These are phyloP conservation scores for Idaea biselata DNA, from an alignment of 2,888 invertebrate species.

Conservation along the genomic window DNA sequence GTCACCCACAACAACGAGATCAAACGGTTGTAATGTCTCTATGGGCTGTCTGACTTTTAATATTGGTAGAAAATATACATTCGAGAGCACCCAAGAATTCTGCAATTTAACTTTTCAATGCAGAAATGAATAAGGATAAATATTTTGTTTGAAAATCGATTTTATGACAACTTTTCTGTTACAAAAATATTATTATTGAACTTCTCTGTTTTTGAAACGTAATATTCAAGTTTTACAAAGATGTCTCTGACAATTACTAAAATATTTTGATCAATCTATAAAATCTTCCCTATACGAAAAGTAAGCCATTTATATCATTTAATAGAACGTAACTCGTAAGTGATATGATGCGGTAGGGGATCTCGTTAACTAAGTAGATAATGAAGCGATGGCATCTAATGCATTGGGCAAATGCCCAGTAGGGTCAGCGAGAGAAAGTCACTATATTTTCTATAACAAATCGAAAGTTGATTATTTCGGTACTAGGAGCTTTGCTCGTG, in stretches of 20 bases:
- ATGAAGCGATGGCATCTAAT: slow-evolving; percentile 16
- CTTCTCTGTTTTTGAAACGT: not conserved
- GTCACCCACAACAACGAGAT: too few relatives aligned
- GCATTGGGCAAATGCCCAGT: slow-evolving; percentile 29
- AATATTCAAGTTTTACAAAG: not conserved
- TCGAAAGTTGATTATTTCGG: slow-evolving; percentile 19
- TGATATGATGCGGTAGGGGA: slow-evolving; percentile 30
- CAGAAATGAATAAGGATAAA: too few relatives aligned
- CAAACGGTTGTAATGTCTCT: too few relatives aligned
- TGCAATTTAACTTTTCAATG: too few relatives aligned
- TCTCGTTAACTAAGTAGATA: slow-evolving; percentile 27
- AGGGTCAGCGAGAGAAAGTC: slow-evolving; percentile 43
- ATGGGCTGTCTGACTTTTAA: too few relatives aligned
- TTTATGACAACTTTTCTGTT: too few relatives aligned
- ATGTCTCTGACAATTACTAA: not conserved
- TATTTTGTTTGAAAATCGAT: too few relatives aligned
- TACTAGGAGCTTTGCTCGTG: slow-evolving; percentile 12
- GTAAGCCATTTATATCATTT: not conserved
- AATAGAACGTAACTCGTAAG: slow-evolving; percentile 20
- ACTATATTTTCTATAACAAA: slow-evolving; percentile 27
- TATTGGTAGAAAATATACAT: too few relatives aligned
- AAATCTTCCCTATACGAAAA: slow-evolving; percentile 1
- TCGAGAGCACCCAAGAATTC: too few relatives aligned
- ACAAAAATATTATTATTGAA: not conserved
- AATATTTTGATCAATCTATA: slow-evolving; percentile 14